Conservation (phyloP, 2,797 vertebrate genomes). For the Taeniopygia guttata region DNA sequence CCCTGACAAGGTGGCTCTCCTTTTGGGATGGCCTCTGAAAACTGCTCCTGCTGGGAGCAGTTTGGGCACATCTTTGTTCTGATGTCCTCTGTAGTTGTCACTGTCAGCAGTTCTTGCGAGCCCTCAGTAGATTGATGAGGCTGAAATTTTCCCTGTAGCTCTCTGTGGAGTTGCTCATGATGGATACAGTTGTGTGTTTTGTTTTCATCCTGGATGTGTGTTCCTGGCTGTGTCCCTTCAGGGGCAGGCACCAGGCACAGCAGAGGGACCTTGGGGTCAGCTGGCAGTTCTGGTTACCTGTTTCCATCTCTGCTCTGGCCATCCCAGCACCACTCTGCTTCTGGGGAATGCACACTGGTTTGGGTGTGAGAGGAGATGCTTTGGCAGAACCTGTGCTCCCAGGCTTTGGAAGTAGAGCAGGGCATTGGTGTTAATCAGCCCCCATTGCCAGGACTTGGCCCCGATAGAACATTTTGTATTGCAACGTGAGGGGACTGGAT, state of each 20-base stretch:
- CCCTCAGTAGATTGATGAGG: too few species aligned
- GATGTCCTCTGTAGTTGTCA: background rate
- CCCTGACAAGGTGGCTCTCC: background rate
- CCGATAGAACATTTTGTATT: background rate
- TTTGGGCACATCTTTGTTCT: background rate
- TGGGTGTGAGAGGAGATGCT: background rate
- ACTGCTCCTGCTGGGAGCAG: background rate
- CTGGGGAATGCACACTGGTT: background rate
- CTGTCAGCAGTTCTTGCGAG: background rate
- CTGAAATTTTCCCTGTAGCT: background rate
- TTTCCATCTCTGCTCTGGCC: background rate
- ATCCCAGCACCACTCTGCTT: background rate
- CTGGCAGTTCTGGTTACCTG: background rate
- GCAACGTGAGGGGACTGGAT: background rate
- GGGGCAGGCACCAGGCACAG: background rate
- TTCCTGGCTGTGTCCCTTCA: background rate
- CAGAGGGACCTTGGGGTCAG: rapidly evolving
- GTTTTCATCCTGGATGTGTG: background rate
- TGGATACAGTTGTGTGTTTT: background rate
- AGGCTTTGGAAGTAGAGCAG: background rate
- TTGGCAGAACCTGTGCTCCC: background rate
- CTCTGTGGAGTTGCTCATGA: background rate
- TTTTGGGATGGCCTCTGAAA: background rate
- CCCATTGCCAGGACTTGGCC: background rate
- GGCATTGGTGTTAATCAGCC: background rate